Base-by-base conservation (phyloP, 2,797 vertebrate genomes). In the Pseudochirops cupreus region DNA sequence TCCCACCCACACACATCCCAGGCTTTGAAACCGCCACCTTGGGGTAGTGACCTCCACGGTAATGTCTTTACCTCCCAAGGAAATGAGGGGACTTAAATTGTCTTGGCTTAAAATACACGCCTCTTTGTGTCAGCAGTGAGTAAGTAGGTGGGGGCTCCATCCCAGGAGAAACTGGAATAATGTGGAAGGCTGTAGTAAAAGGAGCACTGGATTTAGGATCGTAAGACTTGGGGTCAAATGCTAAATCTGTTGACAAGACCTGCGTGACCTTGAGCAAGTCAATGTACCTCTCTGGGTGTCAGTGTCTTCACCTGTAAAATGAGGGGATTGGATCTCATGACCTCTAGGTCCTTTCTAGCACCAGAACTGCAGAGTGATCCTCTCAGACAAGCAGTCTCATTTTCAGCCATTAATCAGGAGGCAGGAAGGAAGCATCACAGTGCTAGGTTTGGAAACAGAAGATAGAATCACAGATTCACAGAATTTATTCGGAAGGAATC, bases 41-140 rank as follows among this genome's bases (percentile, higher is more conserved):
- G n/a, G 57, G 94, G 53, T 53, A 96, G 57, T 97, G 97, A 98
- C 97, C 96, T 96, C 94, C 92, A 94, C 58, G 91, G 55, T 33
- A 62, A 92, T 96, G 95, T 91, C 97, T 97, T 98, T 97, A 96
- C 53, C 94, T 93, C 93, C 56, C 91, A 7, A 74, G 67, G 95
- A 96, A 87, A 87, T 6, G 91, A 94, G 54, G 90, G 33, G 59
- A 91, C 94, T 96, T 97, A 96, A 97, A 94, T 74, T 93, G 91
- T 87, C 89, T 96, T 56, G 57, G 92, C 33, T 93, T 96, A 98
- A 97, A 98, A 97, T 96, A 95, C 57, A 53, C 52, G 93, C 62
- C 39, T 91, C 3, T 5, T 53, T 24, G 0, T 54, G 29, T 82
- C 39, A 55, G 74, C 92, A 95, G 92, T 95, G 56, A 56, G 74